A percentile compares a stretch with the other conserved stretches of the same genome.
phyloP scores from a whole-genome alignment of 2,113 vertebrate genomes.

The Malurus alboscapulatus region DNA sequence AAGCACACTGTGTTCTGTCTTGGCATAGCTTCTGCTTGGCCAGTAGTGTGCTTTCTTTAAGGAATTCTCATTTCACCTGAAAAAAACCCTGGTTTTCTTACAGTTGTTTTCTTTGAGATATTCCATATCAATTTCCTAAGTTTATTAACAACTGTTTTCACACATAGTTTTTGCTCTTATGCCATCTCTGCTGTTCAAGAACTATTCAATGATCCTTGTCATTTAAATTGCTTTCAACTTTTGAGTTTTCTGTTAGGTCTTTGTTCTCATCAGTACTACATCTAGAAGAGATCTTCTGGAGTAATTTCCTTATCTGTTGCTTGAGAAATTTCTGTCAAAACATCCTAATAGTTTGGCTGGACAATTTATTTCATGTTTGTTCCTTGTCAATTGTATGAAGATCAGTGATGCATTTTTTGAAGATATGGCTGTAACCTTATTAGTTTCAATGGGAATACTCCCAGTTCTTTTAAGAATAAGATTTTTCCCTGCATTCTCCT shows the following conservation, averaged over 20 bases:
- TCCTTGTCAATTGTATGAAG: not conserved
- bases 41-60: not conserved
- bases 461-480: not conserved
- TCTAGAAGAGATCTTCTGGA: not conserved
- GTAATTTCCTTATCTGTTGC: not conserved
- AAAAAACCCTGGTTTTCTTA: not conserved
- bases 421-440: not conserved
- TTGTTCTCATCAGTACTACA: not conserved
- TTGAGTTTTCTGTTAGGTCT: not conserved
- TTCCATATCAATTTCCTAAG: not conserved
- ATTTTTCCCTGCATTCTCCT: not conserved
- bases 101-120: not conserved
- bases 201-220: not conserved
- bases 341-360: not conserved
- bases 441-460: not conserved
- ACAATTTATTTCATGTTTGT: not conserved
- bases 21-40: not conserved
- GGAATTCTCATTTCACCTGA: not conserved
- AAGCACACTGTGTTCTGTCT: not conserved
- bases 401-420: not conserved
- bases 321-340: not conserved
- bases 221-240: not conserved
- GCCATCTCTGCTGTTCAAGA: not conserved
- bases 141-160: not conserved
- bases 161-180: not conserved